Conservation (phyloP, 2,797 vertebrate species). For the Danio aesculapii region DNA sequence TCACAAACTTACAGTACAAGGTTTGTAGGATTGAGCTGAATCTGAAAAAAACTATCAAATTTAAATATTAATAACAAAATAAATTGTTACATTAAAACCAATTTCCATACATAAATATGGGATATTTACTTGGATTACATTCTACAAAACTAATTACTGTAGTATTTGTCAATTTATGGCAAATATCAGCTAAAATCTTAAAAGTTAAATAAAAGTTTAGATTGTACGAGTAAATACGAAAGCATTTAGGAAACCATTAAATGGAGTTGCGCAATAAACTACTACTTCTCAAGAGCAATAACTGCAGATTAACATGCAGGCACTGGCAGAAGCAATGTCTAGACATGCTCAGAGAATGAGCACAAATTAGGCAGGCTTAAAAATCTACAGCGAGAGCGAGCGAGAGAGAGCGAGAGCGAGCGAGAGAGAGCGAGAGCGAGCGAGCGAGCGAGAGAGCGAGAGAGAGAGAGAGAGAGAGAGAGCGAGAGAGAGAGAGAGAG, state of each 20-base stretch:
- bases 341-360: conserved; percentile 18
- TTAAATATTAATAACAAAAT: neutral
- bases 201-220: too few relatives aligned
- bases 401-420: too few relatives aligned
- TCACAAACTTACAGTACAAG: too few relatives aligned
- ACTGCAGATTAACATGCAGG: conserved; percentile 18
- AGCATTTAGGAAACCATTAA: neutral
- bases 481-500: neutral
- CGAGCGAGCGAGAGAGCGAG: too few relatives aligned
- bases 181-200: too few relatives aligned
- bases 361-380: neutral
- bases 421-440: too few relatives aligned
- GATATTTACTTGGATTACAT: neutral
- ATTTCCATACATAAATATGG: neutral
- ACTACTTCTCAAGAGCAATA: neutral
- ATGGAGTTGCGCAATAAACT: conserved; percentile 7
- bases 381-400: neutral
- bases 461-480: neutral
- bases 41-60: neutral
- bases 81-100: neutral
- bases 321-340: neutral
- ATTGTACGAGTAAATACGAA: too few relatives aligned
- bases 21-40: neutral
- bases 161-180: neutral
- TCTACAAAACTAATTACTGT: neutral